Conservation (phyloP, 2,888 invertebrate genomes). For the Drosophila putrida region DNA sequence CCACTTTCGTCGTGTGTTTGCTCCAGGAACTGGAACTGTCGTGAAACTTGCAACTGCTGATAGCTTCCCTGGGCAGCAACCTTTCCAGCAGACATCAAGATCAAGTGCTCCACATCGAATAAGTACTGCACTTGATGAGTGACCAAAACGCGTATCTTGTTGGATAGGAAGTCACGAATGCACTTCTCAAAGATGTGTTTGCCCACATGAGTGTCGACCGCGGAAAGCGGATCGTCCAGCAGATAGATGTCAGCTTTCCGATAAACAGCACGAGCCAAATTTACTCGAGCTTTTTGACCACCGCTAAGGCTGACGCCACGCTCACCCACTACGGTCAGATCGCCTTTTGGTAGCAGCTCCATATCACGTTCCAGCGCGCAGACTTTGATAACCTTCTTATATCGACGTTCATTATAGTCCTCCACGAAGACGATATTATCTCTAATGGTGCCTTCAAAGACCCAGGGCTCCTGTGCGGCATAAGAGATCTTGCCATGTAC, state of each 20-base stretch:
- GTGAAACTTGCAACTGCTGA: conserved; percentile 86
- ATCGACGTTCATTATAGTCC: conserved; percentile 87
- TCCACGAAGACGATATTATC: conserved; percentile 97
- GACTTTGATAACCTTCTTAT: conserved; percentile 86
- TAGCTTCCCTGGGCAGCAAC: conserved; percentile 84
- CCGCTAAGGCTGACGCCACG: conserved; percentile 90
- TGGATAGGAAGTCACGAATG: conserved; percentile 87
- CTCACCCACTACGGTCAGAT: conserved; percentile 88
- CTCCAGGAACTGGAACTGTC: conserved; percentile 86
- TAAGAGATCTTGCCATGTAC: conserved; percentile 90
- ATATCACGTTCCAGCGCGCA: conserved; percentile 89
- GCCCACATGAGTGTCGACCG: conserved; percentile 92
- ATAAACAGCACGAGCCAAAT: conserved; percentile 91
- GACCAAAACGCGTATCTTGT: conserved; percentile 90
- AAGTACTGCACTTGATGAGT: conserved; percentile 90
- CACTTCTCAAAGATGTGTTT: conserved; percentile 92
- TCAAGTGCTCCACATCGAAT: conserved; percentile 86
- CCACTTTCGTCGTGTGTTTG: conserved; percentile 80
- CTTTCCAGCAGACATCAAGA: conserved; percentile 86
- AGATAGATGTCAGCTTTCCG: conserved; percentile 91
- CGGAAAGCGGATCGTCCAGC: conserved; percentile 92
- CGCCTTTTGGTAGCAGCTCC: conserved; percentile 87
- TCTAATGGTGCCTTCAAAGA: conserved; percentile 91
- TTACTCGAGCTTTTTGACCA: conserved; percentile 91
- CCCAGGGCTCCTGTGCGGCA: conserved; percentile 94